Percentiles rank a stretch among this genome's conserved stretches.
Conservation (phyloP, 2,888 invertebrate genomes). For the Muschampia plurimacula region DNA sequence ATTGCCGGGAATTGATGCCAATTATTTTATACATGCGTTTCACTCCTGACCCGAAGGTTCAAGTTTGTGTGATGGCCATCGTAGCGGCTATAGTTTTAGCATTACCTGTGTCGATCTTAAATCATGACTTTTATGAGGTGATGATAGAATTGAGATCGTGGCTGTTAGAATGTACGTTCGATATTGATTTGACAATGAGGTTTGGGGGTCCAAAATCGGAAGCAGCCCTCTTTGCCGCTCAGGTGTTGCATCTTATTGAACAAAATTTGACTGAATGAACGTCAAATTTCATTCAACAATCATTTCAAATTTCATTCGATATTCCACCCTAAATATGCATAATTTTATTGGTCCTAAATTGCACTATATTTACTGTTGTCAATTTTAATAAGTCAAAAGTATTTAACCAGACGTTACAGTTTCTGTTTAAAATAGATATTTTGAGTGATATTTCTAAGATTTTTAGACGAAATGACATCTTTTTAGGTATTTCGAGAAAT, state of each 20-base stretch:
- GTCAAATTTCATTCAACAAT: neutral
- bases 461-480: too few species aligned
- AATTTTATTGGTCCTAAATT: too few species aligned
- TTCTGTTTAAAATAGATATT: too few species aligned
- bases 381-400: too few species aligned
- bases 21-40: slow-evolving; percentile 88
- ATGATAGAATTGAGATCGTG: slow-evolving; percentile 88
- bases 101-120: slow-evolving; percentile 85
- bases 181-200: slow-evolving; percentile 76
- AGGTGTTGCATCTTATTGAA: slow-evolving; percentile 86
- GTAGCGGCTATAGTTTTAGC: slow-evolving; percentile 88
- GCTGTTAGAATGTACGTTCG: slow-evolving; percentile 86
- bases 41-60: slow-evolving; percentile 88
- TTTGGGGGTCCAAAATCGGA: slow-evolving; percentile 87
- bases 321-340: slow-evolving; percentile 13
- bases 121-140: slow-evolving; percentile 86
- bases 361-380: too few species aligned
- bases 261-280: slow-evolving; percentile 9
- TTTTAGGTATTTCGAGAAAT: too few species aligned
- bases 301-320: neutral
- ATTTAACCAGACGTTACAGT: too few species aligned
- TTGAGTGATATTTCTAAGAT: too few species aligned
- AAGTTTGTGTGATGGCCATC: slow-evolving; percentile 88
- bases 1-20: slow-evolving; percentile 89
- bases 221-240: slow-evolving; percentile 87